Percentiles rank a stretch among this genome's conserved stretches.
Conservation (phyloP, 2,888 invertebrate genomes). For the Pomacea canaliculata region DNA sequence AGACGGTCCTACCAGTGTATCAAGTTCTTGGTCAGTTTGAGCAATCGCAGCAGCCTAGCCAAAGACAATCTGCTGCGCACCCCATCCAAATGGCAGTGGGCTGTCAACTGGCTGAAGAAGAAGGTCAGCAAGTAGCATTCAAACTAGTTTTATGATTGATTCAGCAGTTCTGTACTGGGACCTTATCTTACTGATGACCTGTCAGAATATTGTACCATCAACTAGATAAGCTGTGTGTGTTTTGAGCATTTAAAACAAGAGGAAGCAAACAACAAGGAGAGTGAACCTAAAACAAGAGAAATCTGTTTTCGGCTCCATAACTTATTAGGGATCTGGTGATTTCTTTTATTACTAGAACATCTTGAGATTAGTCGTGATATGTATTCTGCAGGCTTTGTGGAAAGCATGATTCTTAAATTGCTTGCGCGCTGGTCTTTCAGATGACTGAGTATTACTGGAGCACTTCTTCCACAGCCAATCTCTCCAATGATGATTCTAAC, state of each 20-base stretch:
- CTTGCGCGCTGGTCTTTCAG: conserved; percentile 36
- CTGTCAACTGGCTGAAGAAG: conserved; percentile 72
- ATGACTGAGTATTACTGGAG: conserved; percentile 66
- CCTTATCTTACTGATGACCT: too few relatives aligned
- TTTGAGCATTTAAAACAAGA: too few relatives aligned
- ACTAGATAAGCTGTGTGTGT: neutral
- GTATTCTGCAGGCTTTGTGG: too few relatives aligned
- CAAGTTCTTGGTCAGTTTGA: conserved; percentile 71
- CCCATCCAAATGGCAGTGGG: conserved; percentile 72
- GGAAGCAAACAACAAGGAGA: too few relatives aligned
- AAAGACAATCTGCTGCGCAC: conserved; percentile 70
- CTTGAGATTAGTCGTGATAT: too few relatives aligned
- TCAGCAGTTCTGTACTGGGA: too few relatives aligned
- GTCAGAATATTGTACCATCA: neutral
- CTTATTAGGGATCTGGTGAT: too few relatives aligned
- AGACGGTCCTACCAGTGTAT: conserved; percentile 72
- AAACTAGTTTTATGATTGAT: too few relatives aligned
- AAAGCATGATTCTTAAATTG: too few relatives aligned
- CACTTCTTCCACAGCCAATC: conserved; percentile 49
- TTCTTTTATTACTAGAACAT: too few relatives aligned
- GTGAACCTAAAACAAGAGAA: too few relatives aligned
- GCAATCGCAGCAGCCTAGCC: conserved; percentile 66
- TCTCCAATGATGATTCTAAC: conserved; percentile 71
- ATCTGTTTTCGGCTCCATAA: too few relatives aligned
- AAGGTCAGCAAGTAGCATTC: conserved; percentile 62